phyloP scores from a whole-genome alignment of 1,140 invertebrate genomes.

The Drosophila kanapiae region DNA sequence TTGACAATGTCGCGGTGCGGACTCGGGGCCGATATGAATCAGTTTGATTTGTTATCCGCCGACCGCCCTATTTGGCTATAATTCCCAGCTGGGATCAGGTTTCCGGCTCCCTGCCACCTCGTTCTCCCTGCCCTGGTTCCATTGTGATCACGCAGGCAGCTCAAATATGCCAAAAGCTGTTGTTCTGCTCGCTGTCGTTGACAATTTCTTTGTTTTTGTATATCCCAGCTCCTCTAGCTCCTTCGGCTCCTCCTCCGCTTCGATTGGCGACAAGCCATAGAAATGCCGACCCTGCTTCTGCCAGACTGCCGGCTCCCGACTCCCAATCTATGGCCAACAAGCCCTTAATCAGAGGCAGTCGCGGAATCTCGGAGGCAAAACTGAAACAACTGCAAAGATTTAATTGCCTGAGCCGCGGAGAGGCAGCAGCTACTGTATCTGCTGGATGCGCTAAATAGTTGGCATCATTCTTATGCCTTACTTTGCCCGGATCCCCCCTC shows the following conservation, averaged over 20 bases:
- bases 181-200: slow-evolving; percentile 65
- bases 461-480: slow-evolving; percentile 83
- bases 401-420: slow-evolving; percentile 61
- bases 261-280: slow-evolving; percentile 16
- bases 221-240: slow-evolving; percentile 4
- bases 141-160: slow-evolving; percentile 52
- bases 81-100: slow-evolving; percentile 41
- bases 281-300: slow-evolving; percentile 4
- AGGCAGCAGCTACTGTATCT: slow-evolving; percentile 69
- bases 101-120: not conserved
- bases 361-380: slow-evolving; percentile 63
- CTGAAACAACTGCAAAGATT: slow-evolving; percentile 81
- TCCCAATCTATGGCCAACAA: slow-evolving; percentile 63
- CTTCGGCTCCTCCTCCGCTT: not conserved
- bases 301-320: slow-evolving; percentile 1
- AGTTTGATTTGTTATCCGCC: slow-evolving; percentile 52
- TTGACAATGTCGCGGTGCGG: slow-evolving; percentile 59
- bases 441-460: slow-evolving; percentile 82
- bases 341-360: slow-evolving; percentile 78
- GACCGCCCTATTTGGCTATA: slow-evolving; percentile 47
- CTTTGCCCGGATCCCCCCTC: slow-evolving; percentile 52
- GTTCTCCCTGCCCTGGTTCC: not conserved
- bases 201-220: slow-evolving; percentile 70
- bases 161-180: slow-evolving; percentile 78
- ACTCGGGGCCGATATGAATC: slow-evolving; percentile 60